These are phyloP conservation scores for Microctenopoma steveboyesi DNA, from an alignment of 2,797 vertebrate genomes.

Conservation along the genomic window DNA sequence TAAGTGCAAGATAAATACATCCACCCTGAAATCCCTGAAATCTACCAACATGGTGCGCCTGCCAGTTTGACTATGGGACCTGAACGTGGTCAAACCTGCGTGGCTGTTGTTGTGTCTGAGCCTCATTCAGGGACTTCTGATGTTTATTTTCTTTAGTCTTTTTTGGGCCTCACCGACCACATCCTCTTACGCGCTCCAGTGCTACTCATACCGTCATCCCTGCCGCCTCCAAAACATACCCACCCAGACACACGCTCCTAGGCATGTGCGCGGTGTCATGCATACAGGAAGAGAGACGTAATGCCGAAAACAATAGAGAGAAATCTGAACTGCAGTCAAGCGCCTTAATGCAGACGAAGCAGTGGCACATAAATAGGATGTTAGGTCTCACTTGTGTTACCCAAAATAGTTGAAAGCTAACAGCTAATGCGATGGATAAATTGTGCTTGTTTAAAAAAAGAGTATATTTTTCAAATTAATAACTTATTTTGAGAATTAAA, in stretches of 20 bases:
- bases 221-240: slow-evolving; percentile 11
- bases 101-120: slow-evolving; percentile 68
- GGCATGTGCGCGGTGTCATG: slow-evolving; percentile 36
- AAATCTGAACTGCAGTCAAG: slow-evolving; percentile 5
- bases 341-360: not conserved
- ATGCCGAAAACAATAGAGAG: slow-evolving; percentile 54
- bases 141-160: slow-evolving; percentile 72
- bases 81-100: slow-evolving; percentile 45
- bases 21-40: not conserved
- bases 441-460: not conserved
- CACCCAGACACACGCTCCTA: slow-evolving; percentile 9
- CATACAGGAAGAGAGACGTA: slow-evolving; percentile 51
- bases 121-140: slow-evolving; percentile 61
- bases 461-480: too few relatives aligned
- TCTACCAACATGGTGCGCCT: slow-evolving; percentile 1
- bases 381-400: slow-evolving; percentile 13
- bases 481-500: too few relatives aligned
- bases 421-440: not conserved
- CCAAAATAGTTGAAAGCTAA: not conserved
- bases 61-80: slow-evolving; percentile 45
- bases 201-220: slow-evolving; percentile 28
- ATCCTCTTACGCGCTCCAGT: slow-evolving; percentile 51
- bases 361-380: not conserved
- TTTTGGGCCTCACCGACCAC: slow-evolving; percentile 55
- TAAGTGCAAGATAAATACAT: slow-evolving; percentile 4